A percentile compares a stretch with the other conserved stretches of the same genome.
phyloP scores from a whole-genome alignment of 92 coral and sea anemone species.

The Umimayanthus kanabou region DNA sequence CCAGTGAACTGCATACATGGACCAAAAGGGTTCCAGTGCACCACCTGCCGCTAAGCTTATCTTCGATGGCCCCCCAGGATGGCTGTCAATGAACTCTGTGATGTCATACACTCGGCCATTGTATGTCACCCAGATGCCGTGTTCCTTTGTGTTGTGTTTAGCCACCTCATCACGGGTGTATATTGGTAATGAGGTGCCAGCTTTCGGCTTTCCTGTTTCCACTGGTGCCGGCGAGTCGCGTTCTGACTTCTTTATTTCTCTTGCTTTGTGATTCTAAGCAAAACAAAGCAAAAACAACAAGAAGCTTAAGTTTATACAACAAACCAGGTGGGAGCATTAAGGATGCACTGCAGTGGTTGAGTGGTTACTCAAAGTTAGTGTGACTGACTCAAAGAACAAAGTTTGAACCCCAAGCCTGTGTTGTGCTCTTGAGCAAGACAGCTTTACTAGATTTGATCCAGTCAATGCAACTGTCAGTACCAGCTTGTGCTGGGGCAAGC shows the following conservation, averaged over 20 bases:
- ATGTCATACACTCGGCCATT: constrained; percentile 67
- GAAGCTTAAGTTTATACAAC: no score
- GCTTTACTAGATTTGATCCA: no score
- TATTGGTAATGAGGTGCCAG: not conserved
- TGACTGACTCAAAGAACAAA: no score
- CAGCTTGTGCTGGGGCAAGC: no score
- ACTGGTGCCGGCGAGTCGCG: not conserved
- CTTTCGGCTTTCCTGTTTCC: not conserved
- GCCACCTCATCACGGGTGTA: constrained; percentile 58
- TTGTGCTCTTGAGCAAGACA: no score
- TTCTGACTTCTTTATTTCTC: not conserved
- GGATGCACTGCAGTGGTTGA: no score
- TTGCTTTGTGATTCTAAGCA: constrained; percentile 16
- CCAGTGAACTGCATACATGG: constrained; percentile 64
- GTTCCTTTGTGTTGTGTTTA: constrained; percentile 49
- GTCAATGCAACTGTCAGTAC: no score
- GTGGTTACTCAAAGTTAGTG: no score
- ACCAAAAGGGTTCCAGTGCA: constrained; percentile 67
- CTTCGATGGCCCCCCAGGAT: constrained; percentile 71
- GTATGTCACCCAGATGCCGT: constrained; percentile 72
- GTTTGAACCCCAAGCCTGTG: no score
- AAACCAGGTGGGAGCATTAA: no score
- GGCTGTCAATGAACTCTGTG: constrained; percentile 62
- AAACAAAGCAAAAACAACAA: no score
- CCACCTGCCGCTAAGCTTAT: constrained; percentile 73